Conservation (phyloP, 2,888 invertebrate genomes). For the Hypomecis punctinalis region DNA sequence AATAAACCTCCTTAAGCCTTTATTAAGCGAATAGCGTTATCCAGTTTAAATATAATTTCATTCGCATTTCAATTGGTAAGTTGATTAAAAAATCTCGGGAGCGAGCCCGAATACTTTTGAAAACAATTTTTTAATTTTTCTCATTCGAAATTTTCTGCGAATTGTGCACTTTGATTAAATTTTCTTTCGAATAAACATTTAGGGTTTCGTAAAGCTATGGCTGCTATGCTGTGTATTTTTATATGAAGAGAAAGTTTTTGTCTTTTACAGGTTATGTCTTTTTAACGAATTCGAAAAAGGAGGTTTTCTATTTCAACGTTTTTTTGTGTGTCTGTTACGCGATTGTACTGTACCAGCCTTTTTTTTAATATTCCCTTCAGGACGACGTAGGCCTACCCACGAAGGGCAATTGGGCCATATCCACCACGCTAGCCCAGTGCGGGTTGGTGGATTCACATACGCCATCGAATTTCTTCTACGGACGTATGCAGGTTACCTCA, state of each 20-base stretch:
- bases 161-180: slow-evolving; percentile 34
- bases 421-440: too few species aligned
- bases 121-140: slow-evolving; percentile 40
- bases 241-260: background rate
- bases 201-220: slow-evolving; percentile 18
- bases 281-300: background rate
- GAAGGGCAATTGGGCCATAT: too few species aligned
- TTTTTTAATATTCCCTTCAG: too few species aligned
- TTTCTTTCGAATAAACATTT: slow-evolving; percentile 19
- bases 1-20: slow-evolving; percentile 52
- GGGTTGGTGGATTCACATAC: too few species aligned
- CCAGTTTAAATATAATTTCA: slow-evolving; percentile 46
- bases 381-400: too few species aligned
- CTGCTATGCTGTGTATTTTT: background rate
- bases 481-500: too few species aligned
- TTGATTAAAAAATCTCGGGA: slow-evolving; percentile 49
- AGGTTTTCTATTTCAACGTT: too few species aligned
- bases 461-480: too few species aligned
- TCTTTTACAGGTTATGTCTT: background rate
- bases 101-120: slow-evolving; percentile 34
- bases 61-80: slow-evolving; percentile 45
- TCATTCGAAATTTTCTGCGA: slow-evolving; percentile 24
- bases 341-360: too few species aligned
- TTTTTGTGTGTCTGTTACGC: too few species aligned
- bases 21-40: slow-evolving; percentile 44